Conservation (phyloP, 2,888 invertebrate genomes). For the Bursaphelenchus okinawaensis region DNA sequence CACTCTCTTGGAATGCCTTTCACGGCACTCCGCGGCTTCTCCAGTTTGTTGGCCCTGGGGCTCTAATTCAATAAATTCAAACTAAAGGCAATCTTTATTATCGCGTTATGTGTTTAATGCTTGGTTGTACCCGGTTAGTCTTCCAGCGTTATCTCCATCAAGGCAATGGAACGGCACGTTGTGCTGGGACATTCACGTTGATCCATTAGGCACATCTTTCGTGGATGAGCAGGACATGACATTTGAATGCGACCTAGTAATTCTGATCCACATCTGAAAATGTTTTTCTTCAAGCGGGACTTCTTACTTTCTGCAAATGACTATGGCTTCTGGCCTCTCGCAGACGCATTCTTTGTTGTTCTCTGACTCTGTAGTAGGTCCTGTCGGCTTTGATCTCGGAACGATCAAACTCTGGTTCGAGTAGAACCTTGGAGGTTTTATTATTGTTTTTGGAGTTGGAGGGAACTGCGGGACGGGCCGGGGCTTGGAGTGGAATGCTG, state of each 20-base stretch:
- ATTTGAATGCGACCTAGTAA: conserved; percentile 28
- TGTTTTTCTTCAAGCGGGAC: not conserved
- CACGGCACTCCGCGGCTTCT: not conserved
- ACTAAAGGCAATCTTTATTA: not conserved
- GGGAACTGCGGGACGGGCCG: conserved; percentile 11
- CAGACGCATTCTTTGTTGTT: conserved; percentile 23
- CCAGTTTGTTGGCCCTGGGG: not conserved
- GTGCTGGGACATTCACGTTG: conserved; percentile 28
- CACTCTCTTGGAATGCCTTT: not conserved
- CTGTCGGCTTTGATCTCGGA: conserved; percentile 3
- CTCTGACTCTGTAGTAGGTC: not conserved
- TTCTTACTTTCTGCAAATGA: conserved; percentile 25
- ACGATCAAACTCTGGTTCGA: conserved; percentile 9
- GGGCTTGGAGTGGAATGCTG: conserved; percentile 2
- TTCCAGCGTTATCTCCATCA: conserved; percentile 22
- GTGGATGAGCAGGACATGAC: conserved; percentile 27
- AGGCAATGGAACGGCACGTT: conserved; percentile 27
- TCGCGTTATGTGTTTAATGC: not conserved
- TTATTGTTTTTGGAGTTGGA: conserved; percentile 12
- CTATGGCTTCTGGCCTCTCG: conserved; percentile 22
- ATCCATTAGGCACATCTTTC: conserved; percentile 30
- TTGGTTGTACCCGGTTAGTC: not conserved
- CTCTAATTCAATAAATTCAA: not conserved
- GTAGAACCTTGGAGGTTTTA: conserved; percentile 13
- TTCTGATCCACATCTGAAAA: conserved; percentile 27